A percentile compares a stretch with the other conserved stretches of the same genome.
These are phyloP conservation scores for Myotis davidii DNA, from an alignment of 2,113 vertebrate species.

Conservation along the genomic window DNA sequence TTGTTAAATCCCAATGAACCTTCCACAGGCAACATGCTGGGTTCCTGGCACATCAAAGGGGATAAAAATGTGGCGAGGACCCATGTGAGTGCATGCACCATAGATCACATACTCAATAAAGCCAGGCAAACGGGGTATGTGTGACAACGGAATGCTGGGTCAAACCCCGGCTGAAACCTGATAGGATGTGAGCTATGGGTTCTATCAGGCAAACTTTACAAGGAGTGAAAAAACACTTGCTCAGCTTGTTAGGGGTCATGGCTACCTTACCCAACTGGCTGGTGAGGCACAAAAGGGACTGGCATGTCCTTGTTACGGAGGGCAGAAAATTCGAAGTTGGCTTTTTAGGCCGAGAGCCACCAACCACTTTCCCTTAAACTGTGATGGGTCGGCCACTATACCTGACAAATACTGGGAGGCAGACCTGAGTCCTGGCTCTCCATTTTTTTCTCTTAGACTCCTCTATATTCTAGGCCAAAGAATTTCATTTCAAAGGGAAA, in stretches of 20 bases:
- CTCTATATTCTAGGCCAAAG: neutral
- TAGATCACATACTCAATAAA: neutral
- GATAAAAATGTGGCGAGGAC: constrained; percentile 34
- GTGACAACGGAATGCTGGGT: neutral
- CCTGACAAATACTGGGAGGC: neutral
- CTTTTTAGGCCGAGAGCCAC: neutral
- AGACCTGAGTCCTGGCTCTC: neutral
- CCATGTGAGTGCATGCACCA: rapidly evolving
- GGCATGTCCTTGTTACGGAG: neutral
- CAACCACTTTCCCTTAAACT: neutral
- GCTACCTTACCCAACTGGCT: neutral
- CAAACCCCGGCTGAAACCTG: neutral
- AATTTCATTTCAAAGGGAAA: neutral
- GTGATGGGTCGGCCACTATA: neutral
- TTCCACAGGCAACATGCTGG: constrained; percentile 38
- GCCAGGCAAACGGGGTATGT: neutral
- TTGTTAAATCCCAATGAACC: constrained; percentile 54
- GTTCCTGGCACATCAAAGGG: constrained; percentile 39
- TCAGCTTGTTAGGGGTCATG: neutral
- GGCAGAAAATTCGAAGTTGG: neutral
- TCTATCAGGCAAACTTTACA: neutral
- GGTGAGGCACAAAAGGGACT: neutral
- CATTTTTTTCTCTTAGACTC: neutral
- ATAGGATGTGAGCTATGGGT: neutral
- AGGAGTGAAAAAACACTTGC: neutral